Conservation (phyloP, 2,888 invertebrate genomes). For the Coenonympha glycerion region DNA sequence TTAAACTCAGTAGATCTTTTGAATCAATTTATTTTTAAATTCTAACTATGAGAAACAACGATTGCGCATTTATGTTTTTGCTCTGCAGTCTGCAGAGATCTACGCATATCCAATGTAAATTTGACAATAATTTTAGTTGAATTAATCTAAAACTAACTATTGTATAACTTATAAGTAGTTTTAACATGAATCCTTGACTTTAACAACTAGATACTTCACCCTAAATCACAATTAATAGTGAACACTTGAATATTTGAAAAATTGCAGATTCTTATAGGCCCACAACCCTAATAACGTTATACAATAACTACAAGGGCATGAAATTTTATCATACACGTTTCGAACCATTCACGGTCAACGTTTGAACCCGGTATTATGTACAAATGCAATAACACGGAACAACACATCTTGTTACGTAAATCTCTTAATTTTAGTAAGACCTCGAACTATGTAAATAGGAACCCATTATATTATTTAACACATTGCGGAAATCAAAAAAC, state of each 20-base stretch:
- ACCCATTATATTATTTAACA: constrained; percentile 3
- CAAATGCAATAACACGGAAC: constrained; percentile 49
- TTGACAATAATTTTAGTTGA: too few relatives aligned
- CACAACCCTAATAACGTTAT: constrained; percentile 14
- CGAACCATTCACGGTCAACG: constrained; percentile 53
- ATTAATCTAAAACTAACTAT: too few relatives aligned
- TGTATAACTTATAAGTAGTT: too few relatives aligned
- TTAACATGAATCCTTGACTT: too few relatives aligned
- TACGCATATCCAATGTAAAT: too few relatives aligned
- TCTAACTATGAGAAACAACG: too few relatives aligned
- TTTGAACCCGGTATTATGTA: constrained; percentile 59
- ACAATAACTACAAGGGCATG: constrained; percentile 28
- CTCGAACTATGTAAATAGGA: constrained; percentile 16
- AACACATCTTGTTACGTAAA: constrained; percentile 49
- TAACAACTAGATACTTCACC: too few relatives aligned
- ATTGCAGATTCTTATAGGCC: not conserved
- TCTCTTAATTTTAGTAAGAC: constrained; percentile 34
- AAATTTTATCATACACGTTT: constrained; percentile 33
- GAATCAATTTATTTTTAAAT: too few relatives aligned
- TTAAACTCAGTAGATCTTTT: too few relatives aligned
- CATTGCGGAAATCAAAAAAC: not conserved
- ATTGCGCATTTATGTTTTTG: too few relatives aligned
- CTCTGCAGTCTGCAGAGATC: too few relatives aligned
- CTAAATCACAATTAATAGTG: too few relatives aligned
- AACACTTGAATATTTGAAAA: not conserved